Evolutionary conservation across 2,113 vertebrate genomes (phyloP).

Genomic region (Alosa alosa): DNA sequence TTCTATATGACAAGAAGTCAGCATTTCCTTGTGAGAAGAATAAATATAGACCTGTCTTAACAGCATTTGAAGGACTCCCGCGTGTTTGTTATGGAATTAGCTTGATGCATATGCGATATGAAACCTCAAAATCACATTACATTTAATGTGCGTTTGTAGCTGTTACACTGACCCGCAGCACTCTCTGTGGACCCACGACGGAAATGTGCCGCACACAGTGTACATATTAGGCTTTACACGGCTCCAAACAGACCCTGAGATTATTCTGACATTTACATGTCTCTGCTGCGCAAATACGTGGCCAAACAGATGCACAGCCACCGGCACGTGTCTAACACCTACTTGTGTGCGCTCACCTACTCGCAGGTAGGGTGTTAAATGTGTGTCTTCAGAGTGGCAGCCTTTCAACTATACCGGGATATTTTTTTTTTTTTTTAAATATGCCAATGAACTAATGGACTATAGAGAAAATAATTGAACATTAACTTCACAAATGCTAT

Average conservation of each 20-base stretch:
- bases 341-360: slow-evolving; percentile 59
- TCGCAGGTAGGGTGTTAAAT: background rate
- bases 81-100: too few relatives aligned
- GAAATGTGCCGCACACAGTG: slow-evolving; percentile 25
- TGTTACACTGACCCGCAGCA: background rate
- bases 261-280: slow-evolving; percentile 74
- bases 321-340: slow-evolving; percentile 67
- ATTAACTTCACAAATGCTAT: background rate
- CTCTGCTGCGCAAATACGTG: slow-evolving; percentile 73
- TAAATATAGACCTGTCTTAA: too few relatives aligned
- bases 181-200: background rate
- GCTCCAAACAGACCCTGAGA: slow-evolving; percentile 46
- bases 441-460: background rate
- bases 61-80: too few relatives aligned
- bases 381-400: background rate
- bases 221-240: slow-evolving; percentile 36
- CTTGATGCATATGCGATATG: background rate
- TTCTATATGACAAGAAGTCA: too few relatives aligned
- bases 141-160: background rate
- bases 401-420: background rate
- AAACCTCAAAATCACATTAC: background rate
- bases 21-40: too few relatives aligned
- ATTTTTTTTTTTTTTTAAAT: too few relatives aligned
- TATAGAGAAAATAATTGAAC: background rate
- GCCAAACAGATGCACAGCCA: slow-evolving; percentile 73